Conservation (phyloP, 2,888 invertebrate genomes). For the Apantesis nais region DNA sequence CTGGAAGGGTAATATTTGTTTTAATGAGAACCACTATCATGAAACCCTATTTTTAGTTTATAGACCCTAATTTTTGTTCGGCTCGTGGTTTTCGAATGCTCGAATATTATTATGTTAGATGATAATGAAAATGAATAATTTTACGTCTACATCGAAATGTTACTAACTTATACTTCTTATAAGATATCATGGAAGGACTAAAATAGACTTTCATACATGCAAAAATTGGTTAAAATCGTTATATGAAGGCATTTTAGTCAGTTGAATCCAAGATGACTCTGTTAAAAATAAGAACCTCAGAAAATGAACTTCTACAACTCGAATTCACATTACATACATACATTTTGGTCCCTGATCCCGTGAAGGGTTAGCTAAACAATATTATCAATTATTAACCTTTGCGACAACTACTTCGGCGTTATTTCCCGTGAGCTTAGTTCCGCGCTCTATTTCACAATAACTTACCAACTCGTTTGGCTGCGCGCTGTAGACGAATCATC, state of each 20-base stretch:
- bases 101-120: too few relatives aligned
- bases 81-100: too few relatives aligned
- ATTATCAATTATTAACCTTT: constrained; percentile 49
- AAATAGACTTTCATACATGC: too few relatives aligned
- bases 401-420: constrained; percentile 46
- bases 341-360: constrained; percentile 24
- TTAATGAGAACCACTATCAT: too few relatives aligned
- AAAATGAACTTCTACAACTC: not conserved
- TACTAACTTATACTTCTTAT: not conserved
- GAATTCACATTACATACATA: constrained; percentile 16
- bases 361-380: constrained; percentile 37
- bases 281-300: not conserved
- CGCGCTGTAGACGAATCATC: constrained; percentile 42
- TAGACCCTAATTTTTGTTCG: too few relatives aligned
- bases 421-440: constrained; percentile 50
- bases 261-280: not conserved
- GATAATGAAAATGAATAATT: too few relatives aligned
- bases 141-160: too few relatives aligned
- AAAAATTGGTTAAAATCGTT: not conserved
- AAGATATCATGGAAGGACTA: too few relatives aligned
- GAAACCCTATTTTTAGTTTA: too few relatives aligned
- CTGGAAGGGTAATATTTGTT: too few relatives aligned
- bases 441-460: constrained; percentile 49
- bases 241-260: not conserved
- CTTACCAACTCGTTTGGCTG: constrained; percentile 33